Evolutionary conservation across 2,113 vertebrate genomes (phyloP).

Genomic region (Salvelinus sp.): DNA sequence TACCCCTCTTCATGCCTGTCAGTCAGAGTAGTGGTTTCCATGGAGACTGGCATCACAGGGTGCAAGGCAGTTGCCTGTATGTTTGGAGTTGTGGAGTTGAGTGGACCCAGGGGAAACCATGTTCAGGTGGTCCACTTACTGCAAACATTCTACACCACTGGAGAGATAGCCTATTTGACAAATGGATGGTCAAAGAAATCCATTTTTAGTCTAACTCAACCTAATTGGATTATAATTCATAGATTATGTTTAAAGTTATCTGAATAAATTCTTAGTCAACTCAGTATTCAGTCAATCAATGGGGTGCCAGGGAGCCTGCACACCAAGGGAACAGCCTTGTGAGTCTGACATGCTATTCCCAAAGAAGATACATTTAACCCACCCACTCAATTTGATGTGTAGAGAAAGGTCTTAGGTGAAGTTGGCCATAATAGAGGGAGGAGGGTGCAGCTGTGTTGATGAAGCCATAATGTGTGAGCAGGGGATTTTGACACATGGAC

Average conservation of each 20-base stretch:
- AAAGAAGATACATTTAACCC: too few species aligned
- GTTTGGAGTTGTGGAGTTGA: constrained; percentile 24
- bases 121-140: constrained; percentile 21
- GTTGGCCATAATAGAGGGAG: not conserved
- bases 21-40: constrained; percentile 53
- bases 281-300: not conserved
- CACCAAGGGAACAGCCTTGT: not conserved
- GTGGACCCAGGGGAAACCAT: constrained; percentile 40
- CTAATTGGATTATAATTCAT: not conserved
- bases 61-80: constrained; percentile 31
- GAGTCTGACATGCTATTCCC: too few species aligned
- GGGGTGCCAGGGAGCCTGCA: not conserved
- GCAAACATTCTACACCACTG: not conserved
- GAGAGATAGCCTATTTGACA: not conserved
- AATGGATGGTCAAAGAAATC: not conserved
- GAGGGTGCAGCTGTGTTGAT: constrained; percentile 2
- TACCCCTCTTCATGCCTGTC: constrained; percentile 63
- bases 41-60: constrained; percentile 56
- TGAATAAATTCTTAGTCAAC: not conserved
- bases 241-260: not conserved
- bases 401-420: not conserved
- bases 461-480: not conserved
- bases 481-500: not conserved
- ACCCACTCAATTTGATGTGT: not conserved
- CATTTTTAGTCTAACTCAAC: not conserved